Evolutionary conservation across 2,113 vertebrate species (phyloP), one percentile per base, ranked within the genome.

Genomic region (Lipotes vexillifer): DNA sequence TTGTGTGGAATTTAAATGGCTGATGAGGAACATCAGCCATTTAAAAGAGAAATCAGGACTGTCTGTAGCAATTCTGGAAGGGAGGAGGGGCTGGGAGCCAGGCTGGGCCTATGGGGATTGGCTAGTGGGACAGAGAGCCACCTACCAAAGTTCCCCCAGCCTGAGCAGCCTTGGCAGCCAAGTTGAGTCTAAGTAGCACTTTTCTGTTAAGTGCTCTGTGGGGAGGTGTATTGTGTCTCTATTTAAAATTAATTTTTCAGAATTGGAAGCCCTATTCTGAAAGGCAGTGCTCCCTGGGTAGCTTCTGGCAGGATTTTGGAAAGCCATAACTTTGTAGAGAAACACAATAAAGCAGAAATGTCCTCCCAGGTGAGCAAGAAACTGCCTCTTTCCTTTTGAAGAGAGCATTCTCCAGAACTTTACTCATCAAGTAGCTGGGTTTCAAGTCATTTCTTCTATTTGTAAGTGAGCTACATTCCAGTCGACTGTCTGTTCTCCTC

Each of bases 231-330:
- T 97, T 96, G 75, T 88, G 90, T 97, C 97, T 97, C 97, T 90
- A 96, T 96, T 95, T 97, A 98, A 97, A 97, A 97, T 97, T 97
- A 96, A 90, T 97, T 97, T 98, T 97, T 97, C 96, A 95, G 92
- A 96, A 72, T 94, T 90, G 94, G 94, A 95, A 97, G 93, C 84
- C 94, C 97, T 49, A 12, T 61, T 96, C 94, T 93, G 95, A 96
- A 94, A 96, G 93, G 86, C 96, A 94, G 36, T 61, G 93, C 81
- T 97, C 94, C 93, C 94, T 71, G 29, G 84, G 69, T 94, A 93
- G 96, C 93, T 93, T 36, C 94, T 87, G 96, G 97, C 84, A 77
- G 96, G 88, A 91, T 63, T 72, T 63, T 72, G 85, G 91, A 97
- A 96, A 97, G 95, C 91, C 75, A 77, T 96, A 97, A 97, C 87